A percentile compares a stretch with the other conserved stretches of the same genome.
phyloP scores from a whole-genome alignment of 2,888 invertebrate genomes.

The Euzophera pinguis region DNA sequence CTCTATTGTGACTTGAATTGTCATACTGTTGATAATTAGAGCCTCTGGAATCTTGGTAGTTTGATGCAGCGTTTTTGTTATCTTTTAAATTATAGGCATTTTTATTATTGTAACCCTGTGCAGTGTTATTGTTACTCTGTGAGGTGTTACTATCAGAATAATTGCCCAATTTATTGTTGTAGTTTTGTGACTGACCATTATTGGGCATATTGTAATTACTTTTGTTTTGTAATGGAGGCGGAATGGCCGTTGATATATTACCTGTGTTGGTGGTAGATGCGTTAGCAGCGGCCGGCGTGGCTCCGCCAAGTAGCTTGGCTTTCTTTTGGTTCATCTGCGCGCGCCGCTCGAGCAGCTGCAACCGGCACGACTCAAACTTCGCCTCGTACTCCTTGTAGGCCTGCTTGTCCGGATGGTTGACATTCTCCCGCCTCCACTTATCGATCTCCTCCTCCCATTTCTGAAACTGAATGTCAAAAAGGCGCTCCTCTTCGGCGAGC shows the following conservation, averaged over 20 bases:
- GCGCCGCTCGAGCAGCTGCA: constrained; percentile 88
- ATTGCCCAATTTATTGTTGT: constrained; percentile 25
- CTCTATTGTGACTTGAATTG: background rate
- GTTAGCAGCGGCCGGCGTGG: constrained; percentile 23
- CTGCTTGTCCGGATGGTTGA: constrained; percentile 93
- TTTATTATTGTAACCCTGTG: constrained; percentile 24
- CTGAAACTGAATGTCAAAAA: constrained; percentile 92
- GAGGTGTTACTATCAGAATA: constrained; percentile 25
- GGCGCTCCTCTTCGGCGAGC: constrained; percentile 85
- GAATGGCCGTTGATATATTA: constrained; percentile 37
- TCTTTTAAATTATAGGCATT: constrained; percentile 19
- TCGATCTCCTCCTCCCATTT: constrained; percentile 96
- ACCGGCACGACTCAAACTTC: constrained; percentile 92
- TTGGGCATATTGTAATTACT: constrained; percentile 24
- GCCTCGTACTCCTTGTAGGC: constrained; percentile 92
- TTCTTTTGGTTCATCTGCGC: constrained; percentile 88
- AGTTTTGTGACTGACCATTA: constrained; percentile 23
- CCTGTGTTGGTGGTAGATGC: constrained; percentile 15
- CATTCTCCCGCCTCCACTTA: constrained; percentile 94
- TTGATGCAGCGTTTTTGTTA: constrained; percentile 28
- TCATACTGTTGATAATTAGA: constrained; percentile 2
- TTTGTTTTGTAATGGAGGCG: constrained; percentile 33
- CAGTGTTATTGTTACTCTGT: constrained; percentile 23
- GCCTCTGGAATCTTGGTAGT: background rate
- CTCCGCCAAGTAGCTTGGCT: constrained; percentile 43